Conservation (phyloP, 2,888 invertebrate species). For the Campoplex nolae region DNA sequence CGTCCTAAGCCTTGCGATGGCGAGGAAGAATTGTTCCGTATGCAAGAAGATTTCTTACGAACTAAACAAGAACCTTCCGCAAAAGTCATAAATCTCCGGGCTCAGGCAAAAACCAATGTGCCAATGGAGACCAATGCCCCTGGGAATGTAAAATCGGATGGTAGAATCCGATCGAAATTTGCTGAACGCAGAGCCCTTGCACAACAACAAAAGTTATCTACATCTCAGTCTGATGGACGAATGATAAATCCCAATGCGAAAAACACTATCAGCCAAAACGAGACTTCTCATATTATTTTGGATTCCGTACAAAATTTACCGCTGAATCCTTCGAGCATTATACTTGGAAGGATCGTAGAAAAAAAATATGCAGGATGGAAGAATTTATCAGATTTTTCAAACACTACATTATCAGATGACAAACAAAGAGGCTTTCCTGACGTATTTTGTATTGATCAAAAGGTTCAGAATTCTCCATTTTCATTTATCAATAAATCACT, state of each 20-base stretch:
- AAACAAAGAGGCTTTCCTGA: conserved; percentile 79
- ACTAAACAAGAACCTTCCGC: conserved; percentile 88
- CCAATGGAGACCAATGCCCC: not conserved
- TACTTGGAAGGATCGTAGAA: conserved; percentile 82
- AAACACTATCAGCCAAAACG: conserved; percentile 21
- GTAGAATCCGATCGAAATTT: conserved; percentile 77
- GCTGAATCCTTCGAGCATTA: conserved; percentile 68
- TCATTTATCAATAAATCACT: no score
- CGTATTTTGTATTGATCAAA: conserved; percentile 75
- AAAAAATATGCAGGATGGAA: conserved; percentile 71
- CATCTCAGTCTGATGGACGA: conserved; percentile 73
- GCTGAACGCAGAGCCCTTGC: conserved; percentile 71
- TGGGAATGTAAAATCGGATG: not conserved
- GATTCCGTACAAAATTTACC: conserved; percentile 74
- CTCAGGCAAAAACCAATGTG: conserved; percentile 14
- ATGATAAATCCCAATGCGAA: conserved; percentile 70
- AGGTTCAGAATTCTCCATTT: conserved; percentile 18
- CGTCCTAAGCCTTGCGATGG: conserved; percentile 90
- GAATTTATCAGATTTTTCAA: conserved; percentile 50
- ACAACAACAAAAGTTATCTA: conserved; percentile 71
- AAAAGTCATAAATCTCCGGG: conserved; percentile 85
- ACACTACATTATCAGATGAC: conserved; percentile 2
- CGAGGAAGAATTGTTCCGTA: conserved; percentile 90
- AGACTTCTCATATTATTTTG: conserved; percentile 4
- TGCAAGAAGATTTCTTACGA: conserved; percentile 90